Conservation (phyloP, 2,888 invertebrate genomes). For the Lycaena phlaeas region DNA sequence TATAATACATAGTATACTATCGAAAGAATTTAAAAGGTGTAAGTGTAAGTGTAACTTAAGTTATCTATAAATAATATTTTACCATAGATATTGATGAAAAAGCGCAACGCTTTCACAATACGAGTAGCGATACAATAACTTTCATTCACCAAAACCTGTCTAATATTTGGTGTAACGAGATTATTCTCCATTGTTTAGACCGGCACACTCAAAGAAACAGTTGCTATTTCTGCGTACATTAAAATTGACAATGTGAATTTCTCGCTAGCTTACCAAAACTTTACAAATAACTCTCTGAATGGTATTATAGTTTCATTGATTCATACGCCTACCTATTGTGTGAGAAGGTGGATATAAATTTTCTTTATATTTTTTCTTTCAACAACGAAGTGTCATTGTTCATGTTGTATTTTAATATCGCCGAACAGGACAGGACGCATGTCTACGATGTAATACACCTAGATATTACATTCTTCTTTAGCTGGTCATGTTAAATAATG, state of each 20-base stretch:
- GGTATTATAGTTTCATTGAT: slow-evolving; percentile 16
- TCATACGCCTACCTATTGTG: slow-evolving; percentile 34
- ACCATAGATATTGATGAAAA: not conserved
- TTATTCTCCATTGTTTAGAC: slow-evolving; percentile 1
- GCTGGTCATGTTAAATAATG: no score
- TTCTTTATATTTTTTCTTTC: slow-evolving; percentile 46
- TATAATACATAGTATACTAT: no score
- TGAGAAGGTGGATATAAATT: slow-evolving; percentile 37
- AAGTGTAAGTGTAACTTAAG: no score
- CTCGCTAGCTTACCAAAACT: slow-evolving; percentile 30
- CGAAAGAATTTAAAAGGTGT: no score
- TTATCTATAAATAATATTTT: no score
- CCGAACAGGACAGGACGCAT: slow-evolving; percentile 37
- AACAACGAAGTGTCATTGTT: slow-evolving; percentile 61
- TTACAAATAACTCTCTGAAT: slow-evolving; percentile 11
- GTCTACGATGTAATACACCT: not conserved
- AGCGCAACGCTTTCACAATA: not conserved
- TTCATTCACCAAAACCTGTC: slow-evolving; percentile 4
- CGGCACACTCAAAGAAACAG: slow-evolving; percentile 2
- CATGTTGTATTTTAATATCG: slow-evolving; percentile 64
- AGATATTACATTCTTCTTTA: not conserved
- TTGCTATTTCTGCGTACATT: slow-evolving; percentile 3
- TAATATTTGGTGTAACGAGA: slow-evolving; percentile 5
- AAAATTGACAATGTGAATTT: slow-evolving; percentile 28
- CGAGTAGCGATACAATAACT: not conserved